Percentiles rank a stretch among this genome's conserved stretches.
These are phyloP conservation scores for Zeuzera pyrina DNA, from an alignment of 2,888 invertebrate genomes.

Conservation along the genomic window DNA sequence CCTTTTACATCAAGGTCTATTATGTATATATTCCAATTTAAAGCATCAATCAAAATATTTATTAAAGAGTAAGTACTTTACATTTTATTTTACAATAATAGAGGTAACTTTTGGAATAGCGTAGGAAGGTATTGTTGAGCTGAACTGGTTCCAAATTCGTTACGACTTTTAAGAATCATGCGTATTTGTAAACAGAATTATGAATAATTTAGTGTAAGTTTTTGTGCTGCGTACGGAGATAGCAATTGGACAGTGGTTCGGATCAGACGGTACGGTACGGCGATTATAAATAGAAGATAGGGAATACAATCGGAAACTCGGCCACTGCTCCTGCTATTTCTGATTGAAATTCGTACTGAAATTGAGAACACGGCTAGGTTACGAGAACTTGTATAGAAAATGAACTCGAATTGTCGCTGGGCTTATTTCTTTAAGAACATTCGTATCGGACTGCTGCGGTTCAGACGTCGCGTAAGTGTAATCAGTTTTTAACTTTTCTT, in stretches of 20 bases:
- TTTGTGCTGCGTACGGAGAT: conserved; percentile 35
- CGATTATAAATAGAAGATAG: conserved; percentile 56
- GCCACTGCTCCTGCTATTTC: conserved; percentile 60
- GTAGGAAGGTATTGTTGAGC: conserved; percentile 33
- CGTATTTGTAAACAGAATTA: conserved; percentile 29
- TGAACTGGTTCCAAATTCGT: conserved; percentile 37
- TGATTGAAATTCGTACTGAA: conserved; percentile 43
- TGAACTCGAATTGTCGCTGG: conserved; percentile 40
- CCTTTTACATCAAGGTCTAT: too few relatives aligned
- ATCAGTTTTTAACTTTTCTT: conserved; percentile 7
- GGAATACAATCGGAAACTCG: conserved; percentile 44
- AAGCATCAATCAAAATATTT: too few relatives aligned
- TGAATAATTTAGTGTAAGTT: conserved; percentile 32
- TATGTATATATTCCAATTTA: too few relatives aligned
- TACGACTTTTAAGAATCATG: conserved; percentile 20
- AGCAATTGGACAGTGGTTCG: conserved; percentile 39
- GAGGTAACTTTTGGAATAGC: too few relatives aligned
- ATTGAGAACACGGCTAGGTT: conserved; percentile 52
- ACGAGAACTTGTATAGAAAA: conserved; percentile 26
- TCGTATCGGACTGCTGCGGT: conserved; percentile 21
- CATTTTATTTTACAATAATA: too few relatives aligned
- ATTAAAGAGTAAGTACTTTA: too few relatives aligned
- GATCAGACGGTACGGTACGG: conserved; percentile 32
- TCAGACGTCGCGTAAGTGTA: conserved; percentile 23
- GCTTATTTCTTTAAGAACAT: conserved; percentile 29